Percentiles rank a stretch among this genome's conserved stretches.
phyloP scores from a whole-genome alignment of 2,113 vertebrate genomes.

The Pseudonaja textilis region DNA sequence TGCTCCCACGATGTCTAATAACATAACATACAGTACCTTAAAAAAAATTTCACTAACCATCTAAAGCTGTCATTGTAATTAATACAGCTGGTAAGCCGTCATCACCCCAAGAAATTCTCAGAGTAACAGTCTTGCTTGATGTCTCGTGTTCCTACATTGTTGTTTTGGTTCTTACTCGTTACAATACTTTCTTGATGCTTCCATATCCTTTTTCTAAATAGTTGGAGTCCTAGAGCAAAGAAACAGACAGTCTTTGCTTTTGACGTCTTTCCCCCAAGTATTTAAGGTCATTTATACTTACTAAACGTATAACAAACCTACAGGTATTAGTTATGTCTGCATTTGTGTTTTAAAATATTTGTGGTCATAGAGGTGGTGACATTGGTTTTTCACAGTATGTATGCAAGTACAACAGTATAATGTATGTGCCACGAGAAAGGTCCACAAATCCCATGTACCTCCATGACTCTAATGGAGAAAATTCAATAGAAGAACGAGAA shows the following conservation, averaged over 20 bases:
- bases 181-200: background rate
- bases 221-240: background rate
- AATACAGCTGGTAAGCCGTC: background rate
- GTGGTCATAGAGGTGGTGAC: background rate
- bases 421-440: background rate
- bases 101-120: background rate
- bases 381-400: background rate
- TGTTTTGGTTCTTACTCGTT: background rate
- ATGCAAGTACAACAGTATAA: background rate
- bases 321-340: background rate
- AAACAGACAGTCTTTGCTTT: no score
- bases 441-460: background rate
- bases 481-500: background rate
- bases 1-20: background rate
- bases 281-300: background rate
- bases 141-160: background rate
- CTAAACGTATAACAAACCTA: background rate
- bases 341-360: slow-evolving; percentile 3
- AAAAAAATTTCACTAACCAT: background rate
- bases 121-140: background rate
- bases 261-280: background rate
- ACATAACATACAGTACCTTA: background rate
- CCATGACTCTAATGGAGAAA: background rate
- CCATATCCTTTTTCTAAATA: background rate
- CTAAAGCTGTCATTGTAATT: background rate